Percentiles rank a stretch among this genome's conserved stretches.
phyloP scores from a whole-genome alignment of 2,113 vertebrate species.

The Pachypanchax playfairii region DNA sequence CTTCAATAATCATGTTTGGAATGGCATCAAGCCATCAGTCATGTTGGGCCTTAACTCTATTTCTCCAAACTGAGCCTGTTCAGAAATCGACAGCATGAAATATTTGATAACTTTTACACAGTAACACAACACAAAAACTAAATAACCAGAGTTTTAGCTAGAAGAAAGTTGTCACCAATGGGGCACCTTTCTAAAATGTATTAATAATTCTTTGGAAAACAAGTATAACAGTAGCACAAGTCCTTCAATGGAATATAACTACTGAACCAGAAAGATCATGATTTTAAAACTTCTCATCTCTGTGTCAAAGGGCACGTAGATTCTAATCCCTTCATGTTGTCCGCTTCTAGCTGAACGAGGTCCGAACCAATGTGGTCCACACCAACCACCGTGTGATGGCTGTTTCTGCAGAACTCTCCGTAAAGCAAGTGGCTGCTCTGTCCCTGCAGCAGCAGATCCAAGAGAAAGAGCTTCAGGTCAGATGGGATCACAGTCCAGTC shows the following conservation, averaged over 20 bases:
- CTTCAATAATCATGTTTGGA: too few relatives aligned
- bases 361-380: constrained; percentile 80
- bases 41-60: too few relatives aligned
- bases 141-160: neutral
- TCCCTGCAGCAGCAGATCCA: constrained; percentile 86
- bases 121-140: too few relatives aligned
- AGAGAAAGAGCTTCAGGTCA: constrained; percentile 80
- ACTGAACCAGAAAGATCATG: neutral
- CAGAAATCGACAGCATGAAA: too few relatives aligned
- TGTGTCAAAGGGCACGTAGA: neutral
- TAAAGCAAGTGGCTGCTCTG: constrained; percentile 83
- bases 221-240: too few relatives aligned
- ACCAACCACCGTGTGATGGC: constrained; percentile 84
- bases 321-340: constrained; percentile 6
- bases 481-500: constrained; percentile 15
- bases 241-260: too few relatives aligned
- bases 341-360: constrained; percentile 77
- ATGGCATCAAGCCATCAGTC: too few relatives aligned
- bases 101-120: too few relatives aligned
- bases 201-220: too few relatives aligned
- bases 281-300: neutral
- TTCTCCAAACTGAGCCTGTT: too few relatives aligned
- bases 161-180: too few relatives aligned
- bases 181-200: too few relatives aligned
- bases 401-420: constrained; percentile 85